These are phyloP conservation scores for Anthoscopus minutus DNA, from an alignment of 2,113 vertebrate species.

Conservation along the genomic window DNA sequence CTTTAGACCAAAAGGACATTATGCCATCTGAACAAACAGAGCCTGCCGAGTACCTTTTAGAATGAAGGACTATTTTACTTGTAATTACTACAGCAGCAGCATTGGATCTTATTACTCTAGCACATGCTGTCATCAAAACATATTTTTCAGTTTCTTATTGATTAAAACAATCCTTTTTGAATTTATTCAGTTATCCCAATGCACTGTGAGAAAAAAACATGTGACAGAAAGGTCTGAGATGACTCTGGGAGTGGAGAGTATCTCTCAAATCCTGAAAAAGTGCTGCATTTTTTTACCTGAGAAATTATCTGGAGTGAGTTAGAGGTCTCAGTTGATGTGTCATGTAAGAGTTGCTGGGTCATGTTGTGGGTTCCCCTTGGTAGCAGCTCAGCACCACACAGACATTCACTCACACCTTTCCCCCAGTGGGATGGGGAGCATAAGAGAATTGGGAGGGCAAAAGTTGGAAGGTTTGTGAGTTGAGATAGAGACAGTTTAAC, in stretches of 20 bases:
- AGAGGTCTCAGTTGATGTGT: background rate
- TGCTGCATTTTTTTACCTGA: background rate
- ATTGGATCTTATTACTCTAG: background rate
- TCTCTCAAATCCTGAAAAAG: background rate
- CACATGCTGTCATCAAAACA: background rate
- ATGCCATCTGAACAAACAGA: slow-evolving; percentile 73
- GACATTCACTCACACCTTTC: background rate
- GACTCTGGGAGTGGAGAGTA: background rate
- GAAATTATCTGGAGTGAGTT: background rate
- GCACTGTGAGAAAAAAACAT: background rate
- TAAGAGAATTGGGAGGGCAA: background rate
- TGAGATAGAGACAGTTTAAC: background rate
- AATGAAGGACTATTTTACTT: slow-evolving; percentile 27
- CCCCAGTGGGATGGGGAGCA: background rate
- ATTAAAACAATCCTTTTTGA: background rate
- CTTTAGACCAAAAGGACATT: slow-evolving; percentile 58
- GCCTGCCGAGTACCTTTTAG: slow-evolving; percentile 13
- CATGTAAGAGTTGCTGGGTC: background rate
- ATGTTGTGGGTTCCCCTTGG: background rate
- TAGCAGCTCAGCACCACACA: background rate
- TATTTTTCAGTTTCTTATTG: slow-evolving; percentile 9
- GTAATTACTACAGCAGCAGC: background rate
- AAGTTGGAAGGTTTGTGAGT: background rate
- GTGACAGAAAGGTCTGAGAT: background rate
- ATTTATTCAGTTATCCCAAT: background rate